Evolutionary conservation across 2,888 invertebrate genomes (phyloP).

Genomic region (Stenolophus ochropezus): DNA sequence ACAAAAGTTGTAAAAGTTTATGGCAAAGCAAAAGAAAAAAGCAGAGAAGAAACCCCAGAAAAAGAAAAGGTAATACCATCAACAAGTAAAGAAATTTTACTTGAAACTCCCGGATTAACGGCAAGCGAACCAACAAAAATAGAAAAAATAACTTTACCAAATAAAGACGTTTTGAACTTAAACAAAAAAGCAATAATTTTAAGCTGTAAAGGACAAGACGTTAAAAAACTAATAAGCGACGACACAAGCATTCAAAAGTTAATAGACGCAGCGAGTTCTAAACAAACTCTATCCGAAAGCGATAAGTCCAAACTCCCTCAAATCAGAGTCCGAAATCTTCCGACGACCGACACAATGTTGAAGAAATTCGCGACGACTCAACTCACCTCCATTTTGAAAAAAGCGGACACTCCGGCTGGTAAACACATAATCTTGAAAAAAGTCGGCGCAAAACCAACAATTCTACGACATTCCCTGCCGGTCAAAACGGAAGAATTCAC

Average conservation of each 20-base stretch:
- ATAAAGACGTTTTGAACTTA: neutral
- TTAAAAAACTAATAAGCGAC: neutral
- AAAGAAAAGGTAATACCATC: neutral
- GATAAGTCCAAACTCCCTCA: conserved; percentile 32
- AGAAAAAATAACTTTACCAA: conserved; percentile 8
- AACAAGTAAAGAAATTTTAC: conserved; percentile 34
- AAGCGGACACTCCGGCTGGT: neutral
- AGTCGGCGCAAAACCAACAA: conserved; percentile 31
- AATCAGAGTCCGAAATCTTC: conserved; percentile 42
- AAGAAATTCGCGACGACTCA: conserved; percentile 54
- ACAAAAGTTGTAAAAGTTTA: neutral
- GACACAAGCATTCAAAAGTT: conserved; percentile 30
- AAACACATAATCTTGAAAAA: conserved; percentile 42
- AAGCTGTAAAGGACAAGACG: conserved; percentile 38
- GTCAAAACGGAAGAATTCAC: conserved; percentile 18
- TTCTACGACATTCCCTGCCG: conserved; percentile 35
- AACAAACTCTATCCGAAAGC: conserved; percentile 7
- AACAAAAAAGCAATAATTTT: conserved; percentile 49
- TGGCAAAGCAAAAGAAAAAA: neutral
- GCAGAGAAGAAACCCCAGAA: neutral
- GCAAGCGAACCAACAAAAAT: neutral
- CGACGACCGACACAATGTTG: conserved; percentile 49
- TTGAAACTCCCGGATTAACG: neutral
- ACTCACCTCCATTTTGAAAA: conserved; percentile 53
- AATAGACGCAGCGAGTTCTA: neutral